A percentile compares a stretch with the other conserved stretches of the same genome.
Evolutionary conservation across 2,113 vertebrate species (phyloP).

Genomic region (Naja naja): DNA sequence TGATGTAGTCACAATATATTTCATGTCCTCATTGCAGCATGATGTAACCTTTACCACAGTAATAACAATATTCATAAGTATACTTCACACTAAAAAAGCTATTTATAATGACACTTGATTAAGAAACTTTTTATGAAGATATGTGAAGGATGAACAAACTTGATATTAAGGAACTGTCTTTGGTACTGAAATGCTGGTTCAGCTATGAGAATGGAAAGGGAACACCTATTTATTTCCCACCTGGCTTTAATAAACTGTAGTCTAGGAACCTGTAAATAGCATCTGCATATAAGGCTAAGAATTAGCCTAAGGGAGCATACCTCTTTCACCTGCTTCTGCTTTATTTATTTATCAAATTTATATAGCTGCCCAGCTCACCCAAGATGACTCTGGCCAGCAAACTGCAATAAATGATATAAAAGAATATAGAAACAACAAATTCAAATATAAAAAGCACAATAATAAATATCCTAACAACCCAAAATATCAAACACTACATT

Average conservation of each 20-base stretch:
- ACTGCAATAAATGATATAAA: not conserved
- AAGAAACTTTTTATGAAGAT: not conserved
- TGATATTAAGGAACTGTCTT: not conserved
- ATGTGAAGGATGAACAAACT: not conserved
- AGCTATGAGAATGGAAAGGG: not conserved
- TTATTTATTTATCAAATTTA: not conserved
- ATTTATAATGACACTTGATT: not conserved
- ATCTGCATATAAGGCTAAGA: not conserved
- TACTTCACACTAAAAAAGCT: not conserved
- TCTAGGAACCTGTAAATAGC: not conserved
- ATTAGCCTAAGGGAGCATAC: not conserved
- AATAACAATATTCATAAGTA: not conserved
- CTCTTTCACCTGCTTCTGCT: not conserved
- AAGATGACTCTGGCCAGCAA: not conserved
- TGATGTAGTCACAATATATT: slow-evolving; percentile 54
- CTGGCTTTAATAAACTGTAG: not conserved
- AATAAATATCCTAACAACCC: not conserved
- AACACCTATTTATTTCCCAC: not conserved
- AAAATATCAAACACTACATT: not conserved
- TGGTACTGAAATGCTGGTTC: not conserved
- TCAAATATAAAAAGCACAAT: not conserved
- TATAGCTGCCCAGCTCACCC: not conserved
- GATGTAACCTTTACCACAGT: not conserved
- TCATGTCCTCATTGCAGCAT: slow-evolving; percentile 13
- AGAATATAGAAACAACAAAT: not conserved